phyloP scores from a whole-genome alignment of 2,113 vertebrate species.

The Tragelaphus scriptus region DNA sequence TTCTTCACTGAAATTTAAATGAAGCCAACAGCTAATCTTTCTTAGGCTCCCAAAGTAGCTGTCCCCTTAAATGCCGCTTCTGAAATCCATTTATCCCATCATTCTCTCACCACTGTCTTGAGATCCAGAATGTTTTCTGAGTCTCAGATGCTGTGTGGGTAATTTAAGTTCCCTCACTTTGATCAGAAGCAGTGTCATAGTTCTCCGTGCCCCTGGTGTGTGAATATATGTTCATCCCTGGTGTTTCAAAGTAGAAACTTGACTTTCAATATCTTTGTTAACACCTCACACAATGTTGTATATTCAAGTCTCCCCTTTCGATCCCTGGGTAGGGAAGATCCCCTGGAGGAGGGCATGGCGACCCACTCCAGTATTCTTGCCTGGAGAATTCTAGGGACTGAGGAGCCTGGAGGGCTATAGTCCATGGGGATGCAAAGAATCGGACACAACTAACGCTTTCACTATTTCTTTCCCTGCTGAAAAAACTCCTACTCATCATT shows the following conservation, averaged over 20 bases:
- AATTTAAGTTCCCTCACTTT: neutral
- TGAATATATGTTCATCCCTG: neutral
- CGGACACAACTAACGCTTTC: rapidly evolving
- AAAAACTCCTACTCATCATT: neutral
- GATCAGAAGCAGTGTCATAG: neutral
- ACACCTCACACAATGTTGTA: neutral
- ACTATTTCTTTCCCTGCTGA: neutral
- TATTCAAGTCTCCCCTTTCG: neutral
- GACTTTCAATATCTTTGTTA: neutral
- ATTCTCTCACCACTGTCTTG: neutral
- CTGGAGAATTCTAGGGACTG: neutral
- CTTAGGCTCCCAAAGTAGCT: neutral
- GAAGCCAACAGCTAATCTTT: neutral
- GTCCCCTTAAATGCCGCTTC: neutral
- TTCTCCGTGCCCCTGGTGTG: neutral
- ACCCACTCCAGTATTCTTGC: neutral
- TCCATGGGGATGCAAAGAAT: neutral
- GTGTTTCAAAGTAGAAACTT: neutral
- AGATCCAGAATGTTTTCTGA: neutral
- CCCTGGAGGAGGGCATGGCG: neutral
- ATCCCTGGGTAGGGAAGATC: neutral
- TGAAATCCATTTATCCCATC: neutral
- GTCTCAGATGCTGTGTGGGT: neutral
- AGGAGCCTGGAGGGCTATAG: neutral
- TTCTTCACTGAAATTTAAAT: neutral